Percentiles rank a stretch among this genome's conserved stretches.
These are phyloP conservation scores for Bombus soroeensis DNA, from an alignment of 1,140 invertebrate species.

Conservation along the genomic window DNA sequence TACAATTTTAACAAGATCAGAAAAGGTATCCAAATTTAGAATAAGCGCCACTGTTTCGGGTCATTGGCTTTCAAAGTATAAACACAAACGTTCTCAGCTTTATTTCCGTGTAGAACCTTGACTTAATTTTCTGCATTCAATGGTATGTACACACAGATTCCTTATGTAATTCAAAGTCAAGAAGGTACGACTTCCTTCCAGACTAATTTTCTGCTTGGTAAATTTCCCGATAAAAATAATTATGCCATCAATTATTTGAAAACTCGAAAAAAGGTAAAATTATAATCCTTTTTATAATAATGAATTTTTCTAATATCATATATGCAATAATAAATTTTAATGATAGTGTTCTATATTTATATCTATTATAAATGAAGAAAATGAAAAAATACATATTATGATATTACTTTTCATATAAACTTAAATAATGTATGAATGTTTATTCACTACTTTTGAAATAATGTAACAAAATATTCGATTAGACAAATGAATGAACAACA, in stretches of 20 bases:
- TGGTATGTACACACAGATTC: not conserved
- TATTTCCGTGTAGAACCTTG: conserved; percentile 19
- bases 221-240: conserved; percentile 19
- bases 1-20: not conserved
- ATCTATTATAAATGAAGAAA: not conserved
- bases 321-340: not conserved
- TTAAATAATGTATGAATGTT: not conserved
- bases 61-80: conserved; percentile 17
- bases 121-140: conserved; percentile 17
- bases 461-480: not conserved
- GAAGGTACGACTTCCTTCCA: conserved; percentile 11
- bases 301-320: not conserved
- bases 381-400: not conserved
- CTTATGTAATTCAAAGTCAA: conserved; percentile 37
- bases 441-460: not conserved
- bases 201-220: conserved; percentile 17
- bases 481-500: not conserved
- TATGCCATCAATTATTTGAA: not conserved
- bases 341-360: not conserved
- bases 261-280: not conserved
- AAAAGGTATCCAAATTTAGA: not conserved
- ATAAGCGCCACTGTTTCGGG: conserved; percentile 2
- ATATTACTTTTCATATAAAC: not conserved
- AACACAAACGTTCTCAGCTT: conserved; percentile 10
- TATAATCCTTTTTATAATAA: not conserved